Evolutionary conservation across 2,888 invertebrate species (phyloP), one percentile per base, ranked within the genome.

Genomic region (Zonitis immaculata): DNA sequence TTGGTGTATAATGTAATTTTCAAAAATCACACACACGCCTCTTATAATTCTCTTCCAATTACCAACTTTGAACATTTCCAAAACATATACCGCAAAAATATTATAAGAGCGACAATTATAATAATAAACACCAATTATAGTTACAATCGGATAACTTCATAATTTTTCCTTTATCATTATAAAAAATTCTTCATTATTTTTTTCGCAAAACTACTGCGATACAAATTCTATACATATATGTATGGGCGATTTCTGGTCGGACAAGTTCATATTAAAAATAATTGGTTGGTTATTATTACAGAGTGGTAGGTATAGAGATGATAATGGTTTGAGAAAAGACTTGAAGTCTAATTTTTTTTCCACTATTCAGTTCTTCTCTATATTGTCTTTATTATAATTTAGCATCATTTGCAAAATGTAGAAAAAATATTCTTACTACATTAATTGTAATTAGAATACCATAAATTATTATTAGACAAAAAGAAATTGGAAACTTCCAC

Each of bases 261-360:
- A 35, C 35, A 47, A 47, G 47, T 35, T 16, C 22, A 35, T 39
- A 48, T 48, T 48, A 48, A 48, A 35, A 42, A 39, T 48, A 48
- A 48, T 48, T 48, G 48, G 39, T 42, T 3, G 22, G 42, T n/a
- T n/a, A n/a, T 42, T 26, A 48, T 48, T 48, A 39, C 26, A 35
- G 39, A n/a, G n/a, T n/a, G n/a, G n/a, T n/a, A n/a, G n/a, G n/a
- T n/a, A 9, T 16, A 35, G 35, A 35, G 35, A 18, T 35, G 35
- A 35, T 35, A 35, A 35, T 35, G 35, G 35, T n/a, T 3, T 35
- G 35, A 35, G 35, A 35, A 35, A 35, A 35, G 35, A 35, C 16
- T 35, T 8, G 9, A n/a, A n/a, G n/a, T n/a, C n/a, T n/a, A n/a
- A 18, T 35, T 35, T 35, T 35, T 35, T 35, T 9, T 35, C 14